These are phyloP conservation scores for Zingel zingel DNA, from an alignment of 2,113 vertebrate genomes.

Conservation along the genomic window DNA sequence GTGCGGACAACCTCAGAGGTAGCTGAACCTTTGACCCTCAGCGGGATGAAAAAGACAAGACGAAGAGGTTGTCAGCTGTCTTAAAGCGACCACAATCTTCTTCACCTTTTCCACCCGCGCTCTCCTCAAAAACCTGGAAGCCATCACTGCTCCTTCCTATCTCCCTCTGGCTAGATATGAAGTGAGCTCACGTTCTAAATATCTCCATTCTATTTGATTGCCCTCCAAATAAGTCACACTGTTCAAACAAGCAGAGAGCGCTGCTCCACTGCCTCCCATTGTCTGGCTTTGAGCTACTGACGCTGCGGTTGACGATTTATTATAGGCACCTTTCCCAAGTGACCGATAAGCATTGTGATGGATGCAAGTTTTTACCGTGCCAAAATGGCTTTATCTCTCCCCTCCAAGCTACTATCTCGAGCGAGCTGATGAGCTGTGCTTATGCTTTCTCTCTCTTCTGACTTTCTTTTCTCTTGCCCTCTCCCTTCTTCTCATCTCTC, in stretches of 20 bases:
- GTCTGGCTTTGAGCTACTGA: slow-evolving; percentile 75
- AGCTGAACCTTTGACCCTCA: slow-evolving; percentile 52
- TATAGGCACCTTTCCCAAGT: slow-evolving; percentile 80
- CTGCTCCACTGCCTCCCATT: slow-evolving; percentile 71
- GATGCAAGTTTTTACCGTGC: slow-evolving; percentile 78
- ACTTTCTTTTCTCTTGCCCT: slow-evolving; percentile 24
- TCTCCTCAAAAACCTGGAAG: slow-evolving; percentile 73
- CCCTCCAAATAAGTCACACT: slow-evolving; percentile 81
- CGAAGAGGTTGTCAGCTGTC: slow-evolving; percentile 51
- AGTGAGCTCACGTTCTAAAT: slow-evolving; percentile 79
- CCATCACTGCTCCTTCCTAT: slow-evolving; percentile 67
- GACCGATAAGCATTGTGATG: slow-evolving; percentile 83
- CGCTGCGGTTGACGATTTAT: slow-evolving; percentile 74
- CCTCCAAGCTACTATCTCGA: slow-evolving; percentile 70
- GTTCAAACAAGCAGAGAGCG: slow-evolving; percentile 78
- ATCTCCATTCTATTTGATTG: slow-evolving; percentile 78
- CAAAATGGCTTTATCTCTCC: slow-evolving; percentile 82
- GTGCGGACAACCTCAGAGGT: slow-evolving; percentile 5
- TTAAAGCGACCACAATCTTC: slow-evolving; percentile 29
- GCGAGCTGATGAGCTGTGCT: slow-evolving; percentile 69
- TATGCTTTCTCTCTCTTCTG: slow-evolving; percentile 44
- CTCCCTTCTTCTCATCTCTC: slow-evolving; percentile 39
- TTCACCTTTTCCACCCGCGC: slow-evolving; percentile 38
- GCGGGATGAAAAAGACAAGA: slow-evolving; percentile 27
- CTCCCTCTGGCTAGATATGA: slow-evolving; percentile 63